A percentile compares a stretch with the other conserved stretches of the same genome.
phyloP scores from a whole-genome alignment of 2,113 vertebrate species.

The Trichomycterus rosablanca region DNA sequence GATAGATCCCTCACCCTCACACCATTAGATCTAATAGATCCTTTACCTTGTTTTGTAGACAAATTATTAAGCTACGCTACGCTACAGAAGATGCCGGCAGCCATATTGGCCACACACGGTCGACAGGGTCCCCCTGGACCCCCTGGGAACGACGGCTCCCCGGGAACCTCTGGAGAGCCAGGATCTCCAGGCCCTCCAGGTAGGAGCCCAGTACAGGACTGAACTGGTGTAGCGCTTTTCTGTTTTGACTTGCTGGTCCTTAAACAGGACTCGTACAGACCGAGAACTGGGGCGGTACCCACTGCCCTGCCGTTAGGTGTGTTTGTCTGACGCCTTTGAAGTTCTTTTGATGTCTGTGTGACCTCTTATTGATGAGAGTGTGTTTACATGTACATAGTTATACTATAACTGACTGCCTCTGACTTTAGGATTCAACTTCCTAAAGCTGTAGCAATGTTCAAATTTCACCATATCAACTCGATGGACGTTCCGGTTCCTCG shows the following conservation, averaged over 20 bases:
- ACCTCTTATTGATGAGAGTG: too few species aligned
- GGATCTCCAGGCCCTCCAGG: conserved; percentile 82
- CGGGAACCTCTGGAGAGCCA: conserved; percentile 83
- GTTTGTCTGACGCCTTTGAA: not conserved
- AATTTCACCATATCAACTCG: too few species aligned
- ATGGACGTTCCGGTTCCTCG: too few species aligned
- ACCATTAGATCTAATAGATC: too few species aligned
- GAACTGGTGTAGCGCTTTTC: conserved; percentile 18
- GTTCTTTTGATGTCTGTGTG: not conserved
- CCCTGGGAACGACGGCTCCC: conserved; percentile 83
- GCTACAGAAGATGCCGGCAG: conserved; percentile 80
- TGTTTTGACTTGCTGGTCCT: not conserved
- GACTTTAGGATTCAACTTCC: too few species aligned
- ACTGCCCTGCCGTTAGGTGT: not conserved
- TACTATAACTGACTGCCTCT: too few species aligned
- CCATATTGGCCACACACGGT: conserved; percentile 80
- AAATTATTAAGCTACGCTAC: conserved; percentile 71
- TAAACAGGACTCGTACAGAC: not conserved
- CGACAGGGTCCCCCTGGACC: conserved; percentile 80
- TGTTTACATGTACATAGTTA: too few species aligned
- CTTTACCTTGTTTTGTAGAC: conserved; percentile 59
- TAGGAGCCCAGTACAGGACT: conserved; percentile 59
- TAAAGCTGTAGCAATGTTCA: too few species aligned
- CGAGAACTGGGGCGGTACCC: not conserved
- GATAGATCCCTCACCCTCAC: too few species aligned